Evolutionary conservation across 2,888 invertebrate species (phyloP).

Genomic region (Gymnocheta viridis): DNA sequence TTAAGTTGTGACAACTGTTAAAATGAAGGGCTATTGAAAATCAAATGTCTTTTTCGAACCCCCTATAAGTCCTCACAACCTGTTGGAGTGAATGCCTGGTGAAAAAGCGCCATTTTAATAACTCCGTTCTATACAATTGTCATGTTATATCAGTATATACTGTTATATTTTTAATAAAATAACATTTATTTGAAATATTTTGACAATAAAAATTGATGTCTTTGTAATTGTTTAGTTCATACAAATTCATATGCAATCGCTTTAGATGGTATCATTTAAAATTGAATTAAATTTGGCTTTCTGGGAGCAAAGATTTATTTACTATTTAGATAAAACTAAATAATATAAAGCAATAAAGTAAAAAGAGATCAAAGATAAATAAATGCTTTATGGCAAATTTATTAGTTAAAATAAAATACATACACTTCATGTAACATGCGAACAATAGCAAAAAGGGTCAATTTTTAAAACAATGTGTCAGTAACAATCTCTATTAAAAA

Average conservation of each 20-base stretch:
- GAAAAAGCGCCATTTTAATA: too few species aligned
- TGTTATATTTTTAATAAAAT: not conserved
- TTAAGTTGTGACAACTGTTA: too few species aligned
- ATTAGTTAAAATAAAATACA: slow-evolving; percentile 27
- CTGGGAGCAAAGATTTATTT: slow-evolving; percentile 49
- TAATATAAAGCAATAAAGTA: slow-evolving; percentile 2
- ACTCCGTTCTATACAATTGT: too few species aligned
- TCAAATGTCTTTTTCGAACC: too few species aligned
- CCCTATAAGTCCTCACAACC: too few species aligned
- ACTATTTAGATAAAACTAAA: slow-evolving; percentile 51
- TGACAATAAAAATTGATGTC: slow-evolving; percentile 17
- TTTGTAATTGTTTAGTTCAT: slow-evolving; percentile 42
- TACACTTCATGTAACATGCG: not conserved
- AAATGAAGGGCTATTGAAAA: too few species aligned
- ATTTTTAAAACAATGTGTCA: slow-evolving; percentile 59
- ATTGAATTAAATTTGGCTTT: slow-evolving; percentile 64
- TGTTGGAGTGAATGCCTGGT: too few species aligned
- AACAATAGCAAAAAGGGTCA: slow-evolving; percentile 24
- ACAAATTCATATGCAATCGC: slow-evolving; percentile 31
- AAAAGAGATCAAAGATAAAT: slow-evolving; percentile 48
- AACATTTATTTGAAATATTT: not conserved
- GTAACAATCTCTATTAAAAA: slow-evolving; percentile 57
- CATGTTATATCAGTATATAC: too few species aligned
- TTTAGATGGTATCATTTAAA: slow-evolving; percentile 60
- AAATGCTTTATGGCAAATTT: slow-evolving; percentile 44